These are phyloP conservation scores for Nomia melanderi DNA, from an alignment of 1,140 invertebrate genomes.

Conservation along the genomic window DNA sequence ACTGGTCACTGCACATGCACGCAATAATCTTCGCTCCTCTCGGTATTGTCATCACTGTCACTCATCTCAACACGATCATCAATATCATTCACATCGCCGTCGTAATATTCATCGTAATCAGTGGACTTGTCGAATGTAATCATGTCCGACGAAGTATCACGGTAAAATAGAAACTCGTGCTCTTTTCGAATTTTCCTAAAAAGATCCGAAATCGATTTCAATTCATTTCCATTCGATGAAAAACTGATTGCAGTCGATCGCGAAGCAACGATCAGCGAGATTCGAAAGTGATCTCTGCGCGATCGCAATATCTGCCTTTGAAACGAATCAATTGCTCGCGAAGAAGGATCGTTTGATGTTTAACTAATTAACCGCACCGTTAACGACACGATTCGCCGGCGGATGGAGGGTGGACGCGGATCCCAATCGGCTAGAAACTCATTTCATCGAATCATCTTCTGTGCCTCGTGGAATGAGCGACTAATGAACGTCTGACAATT, in stretches of 20 bases:
- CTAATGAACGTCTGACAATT: conserved; percentile 61
- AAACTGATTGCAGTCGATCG: neutral
- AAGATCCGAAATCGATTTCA: neutral
- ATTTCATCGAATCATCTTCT: conserved; percentile 65
- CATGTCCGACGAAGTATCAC: too few species aligned
- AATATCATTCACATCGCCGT: neutral
- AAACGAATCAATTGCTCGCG: neutral
- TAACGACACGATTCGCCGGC: neutral
- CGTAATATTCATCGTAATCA: neutral
- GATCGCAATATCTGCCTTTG: neutral
- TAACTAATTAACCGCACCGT: neutral
- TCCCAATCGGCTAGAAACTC: conserved; percentile 20
- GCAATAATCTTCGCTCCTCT: conserved; percentile 67
- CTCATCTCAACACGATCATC: conserved; percentile 42
- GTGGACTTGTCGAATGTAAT: neutral
- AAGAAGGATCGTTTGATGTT: conserved; percentile 5
- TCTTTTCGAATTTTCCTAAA: too few species aligned
- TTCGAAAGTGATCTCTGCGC: neutral
- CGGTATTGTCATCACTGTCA: conserved; percentile 58
- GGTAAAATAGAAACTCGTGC: too few species aligned
- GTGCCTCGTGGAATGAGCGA: conserved; percentile 66
- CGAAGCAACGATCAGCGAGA: neutral
- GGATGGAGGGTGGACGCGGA: too few species aligned
- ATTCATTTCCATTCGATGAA: neutral
- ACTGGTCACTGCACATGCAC: conserved; percentile 69